Conservation (phyloP, 2,888 invertebrate species). For the Chelonus formosanus region DNA sequence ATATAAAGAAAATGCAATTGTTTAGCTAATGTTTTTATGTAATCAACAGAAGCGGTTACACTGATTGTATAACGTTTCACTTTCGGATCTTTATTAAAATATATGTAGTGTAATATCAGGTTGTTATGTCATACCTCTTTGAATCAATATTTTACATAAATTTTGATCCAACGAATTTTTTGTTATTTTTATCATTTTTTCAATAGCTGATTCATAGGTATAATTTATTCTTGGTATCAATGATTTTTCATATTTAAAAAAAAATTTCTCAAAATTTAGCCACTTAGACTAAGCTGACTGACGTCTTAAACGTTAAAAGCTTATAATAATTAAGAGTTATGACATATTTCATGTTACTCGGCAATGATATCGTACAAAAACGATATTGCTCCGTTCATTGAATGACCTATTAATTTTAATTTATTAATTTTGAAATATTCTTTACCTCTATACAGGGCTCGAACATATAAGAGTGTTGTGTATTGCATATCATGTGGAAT, state of each 20-base stretch:
- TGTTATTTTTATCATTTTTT: slow-evolving; percentile 63
- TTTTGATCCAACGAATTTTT: slow-evolving; percentile 53
- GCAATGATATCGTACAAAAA: slow-evolving; percentile 74
- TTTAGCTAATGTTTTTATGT: slow-evolving; percentile 68
- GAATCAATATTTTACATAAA: no score
- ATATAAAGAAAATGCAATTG: slow-evolving; percentile 73
- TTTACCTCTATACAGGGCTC: slow-evolving; percentile 68
- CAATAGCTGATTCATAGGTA: slow-evolving; percentile 71
- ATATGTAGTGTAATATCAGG: no score
- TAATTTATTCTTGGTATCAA: no score
- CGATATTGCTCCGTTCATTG: slow-evolving; percentile 72
- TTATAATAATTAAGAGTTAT: slow-evolving; percentile 70
- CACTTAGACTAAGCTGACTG: no score
- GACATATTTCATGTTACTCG: slow-evolving; percentile 70
- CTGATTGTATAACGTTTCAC: no score
- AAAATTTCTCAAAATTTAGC: no score
- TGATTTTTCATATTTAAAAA: no score
- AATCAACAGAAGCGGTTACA: no score
- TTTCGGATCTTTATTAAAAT: no score
- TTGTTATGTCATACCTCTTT: no score
- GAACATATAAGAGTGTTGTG: slow-evolving; percentile 63
- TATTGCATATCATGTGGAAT: slow-evolving; percentile 71
- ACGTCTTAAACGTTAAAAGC: no score
- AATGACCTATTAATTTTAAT: slow-evolving; percentile 75
- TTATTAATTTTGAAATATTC: slow-evolving; percentile 70